Evolutionary conservation across 2,797 vertebrate species (phyloP).

Genomic region (Gadopsis bispinosus): DNA sequence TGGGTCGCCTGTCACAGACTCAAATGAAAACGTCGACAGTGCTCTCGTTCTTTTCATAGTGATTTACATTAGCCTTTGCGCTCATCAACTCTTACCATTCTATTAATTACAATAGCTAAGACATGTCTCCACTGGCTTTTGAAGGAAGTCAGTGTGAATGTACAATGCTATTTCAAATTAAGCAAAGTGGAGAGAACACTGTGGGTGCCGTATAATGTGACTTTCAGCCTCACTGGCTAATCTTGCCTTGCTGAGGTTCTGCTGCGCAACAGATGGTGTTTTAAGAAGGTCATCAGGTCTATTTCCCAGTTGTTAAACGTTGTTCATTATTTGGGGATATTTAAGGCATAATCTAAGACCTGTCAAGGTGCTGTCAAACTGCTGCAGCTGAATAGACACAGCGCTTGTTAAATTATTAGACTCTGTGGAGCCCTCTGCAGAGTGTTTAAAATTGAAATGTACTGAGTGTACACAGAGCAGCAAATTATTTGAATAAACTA

Average conservation of each 20-base stretch:
- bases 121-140: slow-evolving; percentile 30
- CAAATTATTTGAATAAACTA: slow-evolving; percentile 42
- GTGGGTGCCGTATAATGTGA: slow-evolving; percentile 44
- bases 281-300: slow-evolving; percentile 70
- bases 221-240: slow-evolving; percentile 64
- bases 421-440: slow-evolving; percentile 11
- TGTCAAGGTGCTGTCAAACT: slow-evolving; percentile 42
- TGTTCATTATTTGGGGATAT: slow-evolving; percentile 58
- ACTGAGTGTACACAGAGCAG: slow-evolving; percentile 6
- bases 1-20: slow-evolving; percentile 52
- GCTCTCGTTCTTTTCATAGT: slow-evolving; percentile 17
- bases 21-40: slow-evolving; percentile 54
- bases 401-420: slow-evolving; percentile 24
- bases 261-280: slow-evolving; percentile 74
- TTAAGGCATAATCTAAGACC: slow-evolving; percentile 55
- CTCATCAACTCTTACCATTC: slow-evolving; percentile 27
- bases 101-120: slow-evolving; percentile 43
- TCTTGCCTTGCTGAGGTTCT: slow-evolving; percentile 58
- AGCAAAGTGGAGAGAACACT: slow-evolving; percentile 31
- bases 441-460: slow-evolving; percentile 29
- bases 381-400: slow-evolving; percentile 20
- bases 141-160: slow-evolving; percentile 34
- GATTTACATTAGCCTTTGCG: slow-evolving; percentile 35
- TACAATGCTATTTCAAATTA: slow-evolving; percentile 40
- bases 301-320: slow-evolving; percentile 45